Evolutionary conservation across 2,888 invertebrate genomes (phyloP), one percentile per base, ranked within the genome.

Genomic region (Cephus runcator): DNA sequence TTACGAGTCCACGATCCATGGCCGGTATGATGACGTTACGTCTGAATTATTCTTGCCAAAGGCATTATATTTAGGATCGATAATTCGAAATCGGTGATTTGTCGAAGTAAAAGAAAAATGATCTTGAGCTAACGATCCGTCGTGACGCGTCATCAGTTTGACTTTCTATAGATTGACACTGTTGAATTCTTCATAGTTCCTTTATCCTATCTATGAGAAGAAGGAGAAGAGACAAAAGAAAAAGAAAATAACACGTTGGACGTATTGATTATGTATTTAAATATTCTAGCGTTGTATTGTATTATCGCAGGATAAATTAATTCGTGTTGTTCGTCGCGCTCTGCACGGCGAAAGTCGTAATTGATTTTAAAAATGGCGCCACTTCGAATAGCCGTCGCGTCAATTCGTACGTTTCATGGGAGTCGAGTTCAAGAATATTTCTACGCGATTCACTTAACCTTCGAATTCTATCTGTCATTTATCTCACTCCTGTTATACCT

Each of bases 151-250:
- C 23, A 23, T 23, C 56, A 71, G 23, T 15, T 12, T 71, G 71
- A 71, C 71, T 75, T 69, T 71, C 35, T 76, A 81, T 84, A 81
- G 81, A 80, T 84, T 78, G 23, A 83, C 76, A 76, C 81, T 83
- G 83, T 84, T 81, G 75, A 83, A 86, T 87, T 83, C 82, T 77
- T 82, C 82, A 87, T 84, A 87, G 85, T 87, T 88, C 85, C 85
- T 88, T 86, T 80, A 82, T 81, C 23, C 84, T 83, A 80, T 86
- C 82, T 83, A 82, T 73, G 77, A 81, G 77, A 79, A 40, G 40
- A 40, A 40, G 40, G 6, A 6, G 40, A 56, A 2, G 56, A 56
- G 9, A 23, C 9, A 15, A 15, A 23, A 80, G 35, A 79, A 69
- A 76, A 78, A 81, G 56, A 56, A 56, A 23, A 56, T 56, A 78